These are phyloP conservation scores for Pantala flavescens DNA, from an alignment of 1,140 invertebrate species.

Conservation along the genomic window DNA sequence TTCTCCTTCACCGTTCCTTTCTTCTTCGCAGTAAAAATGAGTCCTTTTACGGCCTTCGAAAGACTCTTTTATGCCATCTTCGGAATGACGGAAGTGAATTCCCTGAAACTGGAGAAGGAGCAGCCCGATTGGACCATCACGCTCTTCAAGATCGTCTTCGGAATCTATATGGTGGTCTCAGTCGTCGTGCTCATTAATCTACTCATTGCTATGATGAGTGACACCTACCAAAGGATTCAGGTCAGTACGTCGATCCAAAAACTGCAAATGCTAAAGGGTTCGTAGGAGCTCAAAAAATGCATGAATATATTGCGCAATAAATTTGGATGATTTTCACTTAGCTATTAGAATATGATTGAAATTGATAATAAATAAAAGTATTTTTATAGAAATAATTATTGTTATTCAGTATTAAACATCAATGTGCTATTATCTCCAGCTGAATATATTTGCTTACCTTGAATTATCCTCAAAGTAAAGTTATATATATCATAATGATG, in stretches of 20 bases:
- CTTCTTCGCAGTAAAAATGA: slow-evolving; percentile 61
- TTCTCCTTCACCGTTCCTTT: background rate
- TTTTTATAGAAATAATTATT: no score
- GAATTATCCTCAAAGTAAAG: no score
- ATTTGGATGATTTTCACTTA: slow-evolving; percentile 11
- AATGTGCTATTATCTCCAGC: no score
- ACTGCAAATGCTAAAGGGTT: background rate
- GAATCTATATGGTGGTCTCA: slow-evolving; percentile 94
- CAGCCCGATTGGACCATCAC: slow-evolving; percentile 62
- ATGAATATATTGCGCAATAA: no score
- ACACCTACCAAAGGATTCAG: slow-evolving; percentile 97
- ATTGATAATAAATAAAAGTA: no score
- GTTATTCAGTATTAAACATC: no score
- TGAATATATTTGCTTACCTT: no score
- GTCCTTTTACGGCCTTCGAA: slow-evolving; percentile 84
- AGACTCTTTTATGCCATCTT: slow-evolving; percentile 96
- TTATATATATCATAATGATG: no score
- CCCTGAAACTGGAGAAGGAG: slow-evolving; percentile 62
- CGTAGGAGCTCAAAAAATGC: no score
- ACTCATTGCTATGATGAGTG: slow-evolving; percentile 99
- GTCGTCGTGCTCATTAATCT: slow-evolving; percentile 96
- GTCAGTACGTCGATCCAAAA: slow-evolving; percentile 37
- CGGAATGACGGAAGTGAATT: slow-evolving; percentile 84
- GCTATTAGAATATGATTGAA: background rate
- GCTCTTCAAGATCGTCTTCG: slow-evolving; percentile 80